A percentile compares a stretch with the other conserved stretches of the same genome.
Evolutionary conservation across 2,888 invertebrate species (phyloP).

Genomic region (Formica aserva): DNA sequence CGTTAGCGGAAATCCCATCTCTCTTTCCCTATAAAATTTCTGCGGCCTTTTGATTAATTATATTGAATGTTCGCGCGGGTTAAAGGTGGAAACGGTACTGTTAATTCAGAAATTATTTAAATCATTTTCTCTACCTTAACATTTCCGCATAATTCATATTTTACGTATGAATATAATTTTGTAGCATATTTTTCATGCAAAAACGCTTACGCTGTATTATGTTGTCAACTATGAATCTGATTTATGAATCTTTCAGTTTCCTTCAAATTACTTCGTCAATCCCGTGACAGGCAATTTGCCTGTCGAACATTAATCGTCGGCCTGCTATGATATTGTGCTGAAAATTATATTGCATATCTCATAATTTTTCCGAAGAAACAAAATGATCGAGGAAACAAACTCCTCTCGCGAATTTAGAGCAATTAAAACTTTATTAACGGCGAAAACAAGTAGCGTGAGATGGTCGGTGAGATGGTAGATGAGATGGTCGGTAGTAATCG

Average conservation of each 20-base stretch:
- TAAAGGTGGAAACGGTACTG: not conserved
- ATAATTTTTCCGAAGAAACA: constrained; percentile 9
- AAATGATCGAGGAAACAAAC: not conserved
- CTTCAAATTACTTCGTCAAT: constrained; percentile 32
- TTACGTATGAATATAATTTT: not conserved
- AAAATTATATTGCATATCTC: constrained; percentile 17
- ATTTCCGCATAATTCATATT: not conserved
- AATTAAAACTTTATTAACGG: constrained; percentile 24
- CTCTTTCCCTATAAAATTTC: constrained; percentile 8
- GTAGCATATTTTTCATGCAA: not conserved
- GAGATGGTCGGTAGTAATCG: not conserved
- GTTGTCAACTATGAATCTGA: not conserved
- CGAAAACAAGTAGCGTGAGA: not conserved
- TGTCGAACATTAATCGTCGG: constrained; percentile 23
- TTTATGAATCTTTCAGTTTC: constrained; percentile 27
- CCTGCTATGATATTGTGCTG: not conserved
- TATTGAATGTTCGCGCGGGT: not conserved
- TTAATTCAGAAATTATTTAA: not conserved
- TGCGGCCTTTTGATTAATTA: constrained; percentile 5
- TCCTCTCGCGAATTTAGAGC: not conserved
- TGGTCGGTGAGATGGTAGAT: not conserved
- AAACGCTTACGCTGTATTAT: not conserved
- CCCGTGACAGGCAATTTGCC: constrained; percentile 18
- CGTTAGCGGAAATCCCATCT: not conserved
- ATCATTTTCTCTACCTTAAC: not conserved